phyloP scores from a whole-genome alignment of 2,113 vertebrate species.

The Podocnemis expansa region DNA sequence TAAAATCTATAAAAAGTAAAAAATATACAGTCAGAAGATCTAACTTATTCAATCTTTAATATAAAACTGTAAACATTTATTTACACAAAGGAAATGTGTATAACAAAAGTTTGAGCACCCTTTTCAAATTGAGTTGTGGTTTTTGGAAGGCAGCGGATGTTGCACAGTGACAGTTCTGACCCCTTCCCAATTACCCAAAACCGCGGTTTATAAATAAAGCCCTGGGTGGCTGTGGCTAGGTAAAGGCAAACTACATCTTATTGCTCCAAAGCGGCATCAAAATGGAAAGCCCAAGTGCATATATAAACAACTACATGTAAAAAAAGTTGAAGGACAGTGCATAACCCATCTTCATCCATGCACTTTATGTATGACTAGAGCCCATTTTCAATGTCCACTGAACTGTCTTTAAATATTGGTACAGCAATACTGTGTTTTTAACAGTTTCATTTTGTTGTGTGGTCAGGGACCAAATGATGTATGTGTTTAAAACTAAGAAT shows the following conservation, averaged over 20 bases:
- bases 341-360: constrained; percentile 37
- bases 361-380: constrained; percentile 16
- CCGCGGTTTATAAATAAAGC: constrained; percentile 83
- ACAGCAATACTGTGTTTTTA: neutral
- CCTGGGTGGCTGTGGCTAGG: constrained; percentile 67
- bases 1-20: constrained; percentile 91
- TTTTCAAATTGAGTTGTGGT: constrained; percentile 77
- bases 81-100: constrained; percentile 87
- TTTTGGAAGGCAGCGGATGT: constrained; percentile 77
- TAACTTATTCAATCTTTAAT: constrained; percentile 86
- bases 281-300: constrained; percentile 63
- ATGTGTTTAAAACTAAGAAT: neutral
- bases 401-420: constrained; percentile 11
- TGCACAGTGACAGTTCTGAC: constrained; percentile 62
- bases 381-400: neutral
- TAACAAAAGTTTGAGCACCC: constrained; percentile 81
- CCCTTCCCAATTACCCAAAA: constrained; percentile 63
- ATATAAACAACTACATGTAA: neutral
- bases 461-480: neutral
- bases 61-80: constrained; percentile 92
- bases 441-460: accelerated
- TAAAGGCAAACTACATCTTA: constrained; percentile 74
- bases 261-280: constrained; percentile 82
- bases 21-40: constrained; percentile 89
- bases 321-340: constrained; percentile 51